Evolutionary conservation across 2,113 vertebrate species (phyloP).

Genomic region (Heterocephalus glaber): DNA sequence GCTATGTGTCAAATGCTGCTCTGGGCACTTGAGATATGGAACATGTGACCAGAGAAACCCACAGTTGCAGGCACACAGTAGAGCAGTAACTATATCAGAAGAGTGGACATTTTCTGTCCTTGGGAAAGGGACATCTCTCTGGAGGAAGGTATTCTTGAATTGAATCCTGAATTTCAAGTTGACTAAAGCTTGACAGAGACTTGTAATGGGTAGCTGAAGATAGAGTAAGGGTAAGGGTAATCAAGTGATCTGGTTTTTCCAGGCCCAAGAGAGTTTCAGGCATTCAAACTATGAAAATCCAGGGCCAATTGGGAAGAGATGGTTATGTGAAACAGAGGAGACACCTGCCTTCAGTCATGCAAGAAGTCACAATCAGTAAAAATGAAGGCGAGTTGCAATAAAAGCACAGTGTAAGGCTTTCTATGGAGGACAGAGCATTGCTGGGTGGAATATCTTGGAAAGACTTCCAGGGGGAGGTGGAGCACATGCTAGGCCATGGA

Average conservation of each 20-base stretch:
- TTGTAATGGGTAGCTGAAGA: neutral
- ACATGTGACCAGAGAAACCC: neutral
- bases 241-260: neutral
- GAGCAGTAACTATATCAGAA: neutral
- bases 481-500: neutral
- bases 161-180: neutral
- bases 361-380: neutral
- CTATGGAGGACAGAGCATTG: neutral
- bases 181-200: neutral
- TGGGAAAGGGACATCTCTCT: neutral
- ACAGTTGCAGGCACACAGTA: neutral
- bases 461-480: neutral
- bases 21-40: neutral
- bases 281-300: neutral
- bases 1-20: neutral
- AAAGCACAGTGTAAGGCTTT: neutral
- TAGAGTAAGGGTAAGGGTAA: neutral
- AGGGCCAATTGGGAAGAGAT: neutral
- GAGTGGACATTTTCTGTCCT: neutral
- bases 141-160: neutral
- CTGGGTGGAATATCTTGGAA: neutral
- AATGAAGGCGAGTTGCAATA: neutral
- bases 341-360: neutral
- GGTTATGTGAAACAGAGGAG: neutral
- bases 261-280: neutral